phyloP scores from a whole-genome alignment of 2,888 invertebrate genomes.

The Pristionchus japonicus region DNA sequence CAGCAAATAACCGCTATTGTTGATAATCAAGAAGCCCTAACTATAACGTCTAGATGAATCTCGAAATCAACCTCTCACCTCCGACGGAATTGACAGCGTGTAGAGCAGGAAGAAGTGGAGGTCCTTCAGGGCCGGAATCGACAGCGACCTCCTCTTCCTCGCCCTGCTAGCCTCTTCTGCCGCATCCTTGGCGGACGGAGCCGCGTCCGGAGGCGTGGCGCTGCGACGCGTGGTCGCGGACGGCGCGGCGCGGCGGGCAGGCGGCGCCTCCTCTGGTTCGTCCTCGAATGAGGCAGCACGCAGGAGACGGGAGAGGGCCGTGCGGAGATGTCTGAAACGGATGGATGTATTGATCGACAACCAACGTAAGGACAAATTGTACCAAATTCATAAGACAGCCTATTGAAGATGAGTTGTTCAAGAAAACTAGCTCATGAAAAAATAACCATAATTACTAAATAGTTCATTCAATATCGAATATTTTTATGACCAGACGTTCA shows the following conservation, averaged over 20 bases:
- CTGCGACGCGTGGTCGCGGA: neutral
- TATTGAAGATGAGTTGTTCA: no score
- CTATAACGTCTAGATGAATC: no score
- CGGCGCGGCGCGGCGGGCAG: neutral
- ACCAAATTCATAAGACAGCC: no score
- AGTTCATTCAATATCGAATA: no score
- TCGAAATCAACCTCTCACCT: neutral
- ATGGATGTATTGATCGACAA: no score
- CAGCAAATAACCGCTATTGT: no score
- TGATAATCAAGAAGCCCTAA: no score
- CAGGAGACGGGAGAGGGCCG: neutral
- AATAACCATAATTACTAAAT: no score
- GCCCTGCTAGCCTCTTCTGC: neutral
- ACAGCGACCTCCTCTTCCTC: neutral
- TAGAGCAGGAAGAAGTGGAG: conserved; percentile 43
- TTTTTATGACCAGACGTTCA: no score
- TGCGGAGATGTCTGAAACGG: neutral
- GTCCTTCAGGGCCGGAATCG: conserved; percentile 10
- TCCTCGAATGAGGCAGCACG: conserved; percentile 28
- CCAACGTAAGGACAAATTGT: no score
- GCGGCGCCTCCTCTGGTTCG: neutral
- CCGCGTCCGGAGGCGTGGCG: neutral
- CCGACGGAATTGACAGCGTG: conserved; percentile 13
- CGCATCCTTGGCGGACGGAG: neutral
- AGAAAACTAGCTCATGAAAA: no score